Conservation (phyloP, 2,888 invertebrate genomes). For the Thera obeliscata region DNA sequence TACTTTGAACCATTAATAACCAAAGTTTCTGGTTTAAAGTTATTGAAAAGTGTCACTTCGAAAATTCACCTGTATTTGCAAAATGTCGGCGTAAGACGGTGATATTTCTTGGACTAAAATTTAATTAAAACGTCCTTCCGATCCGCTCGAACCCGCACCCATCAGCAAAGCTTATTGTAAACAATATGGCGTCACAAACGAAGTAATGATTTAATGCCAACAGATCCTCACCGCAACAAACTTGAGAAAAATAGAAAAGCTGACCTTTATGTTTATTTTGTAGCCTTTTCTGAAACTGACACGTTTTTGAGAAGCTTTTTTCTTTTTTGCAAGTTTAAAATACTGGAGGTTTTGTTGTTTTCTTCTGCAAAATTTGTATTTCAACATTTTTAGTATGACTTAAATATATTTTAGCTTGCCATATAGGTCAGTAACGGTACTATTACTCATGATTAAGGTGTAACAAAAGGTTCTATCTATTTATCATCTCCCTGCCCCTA, state of each 20-base stretch:
- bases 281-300: background rate
- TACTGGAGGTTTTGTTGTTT: no score
- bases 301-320: background rate
- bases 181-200: conserved; percentile 25
- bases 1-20: no score
- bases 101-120: conserved; percentile 15
- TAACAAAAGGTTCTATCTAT: no score
- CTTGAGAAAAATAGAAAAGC: conserved; percentile 9
- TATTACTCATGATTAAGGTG: no score
- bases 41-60: background rate
- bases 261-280: conserved; percentile 4
- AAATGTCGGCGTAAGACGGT: background rate
- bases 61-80: background rate
- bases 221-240: conserved; percentile 18
- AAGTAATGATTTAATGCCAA: conserved; percentile 21
- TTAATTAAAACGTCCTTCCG: conserved; percentile 23
- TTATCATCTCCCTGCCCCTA: no score
- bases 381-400: no score
- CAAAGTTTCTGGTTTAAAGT: background rate
- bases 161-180: conserved; percentile 17
- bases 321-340: background rate
- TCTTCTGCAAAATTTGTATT: no score
- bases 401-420: no score
- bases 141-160: conserved; percentile 10
- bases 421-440: no score